phyloP scores from a whole-genome alignment of 2,797 vertebrate species.

The Melanotaenia maccullochi region DNA sequence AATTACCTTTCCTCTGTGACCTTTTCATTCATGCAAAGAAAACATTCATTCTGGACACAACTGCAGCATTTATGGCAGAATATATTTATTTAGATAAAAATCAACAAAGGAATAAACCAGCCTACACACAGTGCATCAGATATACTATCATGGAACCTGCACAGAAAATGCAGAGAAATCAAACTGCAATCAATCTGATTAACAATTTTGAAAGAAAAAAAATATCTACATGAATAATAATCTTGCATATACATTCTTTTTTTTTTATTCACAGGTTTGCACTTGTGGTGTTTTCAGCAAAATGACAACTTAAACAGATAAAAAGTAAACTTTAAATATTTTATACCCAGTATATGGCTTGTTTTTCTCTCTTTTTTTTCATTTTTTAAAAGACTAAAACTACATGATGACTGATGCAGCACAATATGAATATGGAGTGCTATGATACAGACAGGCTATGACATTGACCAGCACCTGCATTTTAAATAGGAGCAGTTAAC shows the following conservation, averaged over 20 bases:
- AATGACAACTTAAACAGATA: constrained; percentile 28
- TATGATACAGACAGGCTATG: constrained; percentile 10
- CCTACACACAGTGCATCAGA: constrained; percentile 28
- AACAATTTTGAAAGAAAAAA: constrained; percentile 59
- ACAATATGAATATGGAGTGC: constrained; percentile 43
- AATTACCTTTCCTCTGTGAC: neutral
- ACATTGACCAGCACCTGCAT: constrained; percentile 47
- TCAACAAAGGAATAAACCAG: constrained; percentile 56
- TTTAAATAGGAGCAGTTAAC: constrained; percentile 27
- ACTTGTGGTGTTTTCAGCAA: constrained; percentile 78
- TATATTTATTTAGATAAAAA: constrained; percentile 79
- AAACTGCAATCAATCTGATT: constrained; percentile 48
- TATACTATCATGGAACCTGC: constrained; percentile 46
- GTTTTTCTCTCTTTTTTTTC: constrained; percentile 22
- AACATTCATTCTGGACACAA: constrained; percentile 27
- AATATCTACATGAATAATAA: constrained; percentile 56
- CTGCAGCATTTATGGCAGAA: constrained; percentile 53
- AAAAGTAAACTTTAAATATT: constrained; percentile 44
- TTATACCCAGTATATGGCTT: constrained; percentile 61
- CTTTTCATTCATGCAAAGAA: constrained; percentile 25
- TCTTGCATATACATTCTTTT: constrained; percentile 62
- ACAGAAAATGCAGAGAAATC: constrained; percentile 58
- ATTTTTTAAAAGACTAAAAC: constrained; percentile 31
- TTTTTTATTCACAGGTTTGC: constrained; percentile 77
- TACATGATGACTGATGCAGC: constrained; percentile 34